phyloP scores from a whole-genome alignment of 2,113 vertebrate species.

The Petrocephalus zakoni region DNA sequence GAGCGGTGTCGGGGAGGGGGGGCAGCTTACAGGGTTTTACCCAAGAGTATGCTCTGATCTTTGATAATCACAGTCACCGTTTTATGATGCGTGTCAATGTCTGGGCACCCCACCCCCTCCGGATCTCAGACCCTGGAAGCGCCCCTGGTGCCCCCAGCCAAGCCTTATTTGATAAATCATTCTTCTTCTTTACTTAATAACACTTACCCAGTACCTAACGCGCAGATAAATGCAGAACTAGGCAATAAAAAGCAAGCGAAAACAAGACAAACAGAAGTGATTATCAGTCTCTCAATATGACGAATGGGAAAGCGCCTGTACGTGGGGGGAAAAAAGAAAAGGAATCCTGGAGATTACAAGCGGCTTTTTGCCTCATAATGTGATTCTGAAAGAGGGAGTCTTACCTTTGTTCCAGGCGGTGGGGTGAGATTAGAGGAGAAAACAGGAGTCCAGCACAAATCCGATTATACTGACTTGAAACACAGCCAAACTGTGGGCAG shows the following conservation, averaged over 20 bases:
- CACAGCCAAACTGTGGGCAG: constrained; percentile 41
- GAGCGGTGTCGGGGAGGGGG: neutral
- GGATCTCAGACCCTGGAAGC: neutral
- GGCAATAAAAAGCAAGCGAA: neutral
- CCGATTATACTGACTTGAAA: constrained; percentile 57
- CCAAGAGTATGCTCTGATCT: neutral
- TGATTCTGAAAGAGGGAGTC: constrained; percentile 56
- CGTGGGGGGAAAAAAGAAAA: constrained; percentile 33
- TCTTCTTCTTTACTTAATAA: neutral
- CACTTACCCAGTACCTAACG: neutral
- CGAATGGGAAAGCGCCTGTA: constrained; percentile 36
- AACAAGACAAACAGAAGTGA: constrained; percentile 43
- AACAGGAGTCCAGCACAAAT: constrained; percentile 53
- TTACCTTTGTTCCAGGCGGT: constrained; percentile 56
- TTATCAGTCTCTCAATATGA: constrained; percentile 41
- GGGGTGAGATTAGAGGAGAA: constrained; percentile 52
- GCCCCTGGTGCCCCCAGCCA: neutral
- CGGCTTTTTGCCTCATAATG: constrained; percentile 52
- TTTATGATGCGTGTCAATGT: no score
- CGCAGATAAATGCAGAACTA: neutral
- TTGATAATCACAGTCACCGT: neutral
- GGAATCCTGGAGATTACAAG: constrained; percentile 58
- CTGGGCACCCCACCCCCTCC: no score
- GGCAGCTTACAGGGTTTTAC: neutral
- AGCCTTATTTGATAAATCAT: neutral